These are phyloP conservation scores for Pristionchus arcanus DNA, from an alignment of 2,888 invertebrate genomes.

Conservation along the genomic window DNA sequence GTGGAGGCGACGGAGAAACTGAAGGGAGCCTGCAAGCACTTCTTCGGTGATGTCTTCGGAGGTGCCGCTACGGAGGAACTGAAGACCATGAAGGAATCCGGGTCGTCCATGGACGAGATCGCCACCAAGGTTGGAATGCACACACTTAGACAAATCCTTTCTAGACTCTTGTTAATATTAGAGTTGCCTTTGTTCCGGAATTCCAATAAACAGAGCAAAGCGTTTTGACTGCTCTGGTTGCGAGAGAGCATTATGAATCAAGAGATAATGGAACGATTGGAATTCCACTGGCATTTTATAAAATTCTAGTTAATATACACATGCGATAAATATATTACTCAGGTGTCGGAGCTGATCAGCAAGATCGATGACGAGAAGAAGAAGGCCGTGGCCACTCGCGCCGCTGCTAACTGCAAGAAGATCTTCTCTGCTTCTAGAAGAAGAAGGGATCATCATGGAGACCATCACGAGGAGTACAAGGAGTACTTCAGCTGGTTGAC, in stretches of 20 bases:
- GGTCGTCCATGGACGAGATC: conserved; percentile 58
- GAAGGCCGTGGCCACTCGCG: not conserved
- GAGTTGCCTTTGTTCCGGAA: too few relatives aligned
- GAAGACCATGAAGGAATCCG: conserved; percentile 63
- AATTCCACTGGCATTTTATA: too few relatives aligned
- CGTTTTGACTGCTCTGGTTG: too few relatives aligned
- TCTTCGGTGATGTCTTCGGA: conserved; percentile 60
- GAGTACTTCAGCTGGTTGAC: conserved; percentile 53
- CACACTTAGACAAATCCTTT: too few relatives aligned
- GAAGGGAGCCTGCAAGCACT: conserved; percentile 64
- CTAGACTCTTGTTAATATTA: too few relatives aligned
- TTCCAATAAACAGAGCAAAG: too few relatives aligned
- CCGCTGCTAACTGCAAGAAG: conserved; percentile 56
- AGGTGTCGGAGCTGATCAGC: not conserved
- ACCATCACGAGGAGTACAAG: conserved; percentile 46
- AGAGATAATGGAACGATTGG: too few relatives aligned
- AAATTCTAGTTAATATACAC: too few relatives aligned
- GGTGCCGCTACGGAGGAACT: conserved; percentile 61
- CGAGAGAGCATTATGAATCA: too few relatives aligned
- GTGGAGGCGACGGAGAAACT: conserved; percentile 61
- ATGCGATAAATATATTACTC: not conserved
- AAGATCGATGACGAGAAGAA: conserved; percentile 30
- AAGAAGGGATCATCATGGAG: conserved; percentile 43
- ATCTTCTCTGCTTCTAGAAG: conserved; percentile 52
- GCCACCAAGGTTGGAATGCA: not conserved